Evolutionary conservation across 1,140 invertebrate genomes (phyloP).

Genomic region (Zeugodacus cucurbitae): DNA sequence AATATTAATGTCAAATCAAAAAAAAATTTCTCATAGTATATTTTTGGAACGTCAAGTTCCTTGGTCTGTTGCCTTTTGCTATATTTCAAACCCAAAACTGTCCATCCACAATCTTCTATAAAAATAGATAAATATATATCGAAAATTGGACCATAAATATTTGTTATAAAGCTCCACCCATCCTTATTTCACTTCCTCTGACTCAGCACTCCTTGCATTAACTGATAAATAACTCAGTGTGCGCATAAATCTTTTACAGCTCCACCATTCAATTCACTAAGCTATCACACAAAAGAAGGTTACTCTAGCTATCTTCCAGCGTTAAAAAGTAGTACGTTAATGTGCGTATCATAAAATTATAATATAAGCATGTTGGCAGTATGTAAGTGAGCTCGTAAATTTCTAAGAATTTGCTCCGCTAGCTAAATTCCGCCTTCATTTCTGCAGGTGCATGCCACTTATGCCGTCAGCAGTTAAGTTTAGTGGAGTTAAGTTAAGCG

Average conservation of each 20-base stretch:
- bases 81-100: too few species aligned
- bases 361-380: neutral
- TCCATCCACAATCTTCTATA: too few species aligned
- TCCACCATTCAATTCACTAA: neutral
- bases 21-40: too few species aligned
- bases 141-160: neutral
- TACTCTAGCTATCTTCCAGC: neutral
- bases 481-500: neutral
- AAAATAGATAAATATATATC: neutral
- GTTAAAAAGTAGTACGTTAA: neutral
- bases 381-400: neutral
- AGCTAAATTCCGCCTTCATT: neutral
- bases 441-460: slow-evolving; percentile 10
- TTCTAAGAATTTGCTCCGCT: neutral
- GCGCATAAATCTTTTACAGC: slow-evolving; percentile 12
- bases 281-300: neutral
- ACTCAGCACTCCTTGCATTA: neutral
- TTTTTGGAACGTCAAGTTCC: too few species aligned
- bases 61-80: too few species aligned
- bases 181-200: too few species aligned
- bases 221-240: neutral
- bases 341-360: neutral
- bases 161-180: neutral
- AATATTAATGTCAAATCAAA: too few species aligned
- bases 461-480: neutral